These are phyloP conservation scores for Eupithecia inturbata DNA, from an alignment of 2,888 invertebrate genomes.

Conservation along the genomic window DNA sequence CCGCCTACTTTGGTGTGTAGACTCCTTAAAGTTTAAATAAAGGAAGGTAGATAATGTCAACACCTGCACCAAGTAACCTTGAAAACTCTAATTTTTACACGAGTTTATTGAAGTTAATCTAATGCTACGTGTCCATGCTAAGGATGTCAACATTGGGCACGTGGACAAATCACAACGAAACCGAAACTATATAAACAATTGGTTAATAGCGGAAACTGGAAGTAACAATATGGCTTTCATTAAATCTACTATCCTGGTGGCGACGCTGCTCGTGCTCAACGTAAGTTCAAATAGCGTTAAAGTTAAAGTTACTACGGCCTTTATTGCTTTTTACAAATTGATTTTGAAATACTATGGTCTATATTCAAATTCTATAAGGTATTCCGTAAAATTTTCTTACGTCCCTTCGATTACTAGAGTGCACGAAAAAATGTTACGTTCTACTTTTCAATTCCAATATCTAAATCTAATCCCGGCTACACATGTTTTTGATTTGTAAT, in stretches of 20 bases:
- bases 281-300: slow-evolving; percentile 35
- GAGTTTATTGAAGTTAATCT: slow-evolving; percentile 28
- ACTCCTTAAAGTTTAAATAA: background rate
- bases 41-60: slow-evolving; percentile 15
- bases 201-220: slow-evolving; percentile 35
- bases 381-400: background rate
- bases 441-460: background rate
- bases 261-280: slow-evolving; percentile 41
- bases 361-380: background rate
- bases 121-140: slow-evolving; percentile 36
- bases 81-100: slow-evolving; percentile 24
- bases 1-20: background rate
- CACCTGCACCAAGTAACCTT: slow-evolving; percentile 36
- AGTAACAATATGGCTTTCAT: slow-evolving; percentile 43
- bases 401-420: no score
- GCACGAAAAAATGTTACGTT: background rate
- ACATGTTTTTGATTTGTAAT: background rate
- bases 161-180: slow-evolving; percentile 27
- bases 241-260: slow-evolving; percentile 40
- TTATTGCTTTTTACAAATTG: background rate
- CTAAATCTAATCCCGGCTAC: background rate
- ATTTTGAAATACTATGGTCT: background rate
- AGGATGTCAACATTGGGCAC: slow-evolving; percentile 30
- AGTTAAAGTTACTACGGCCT: background rate
- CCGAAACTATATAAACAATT: slow-evolving; percentile 34